A percentile compares a stretch with the other conserved stretches of the same genome.
phyloP scores from a whole-genome alignment of 2,888 invertebrate species.

The Ormia ochracea region DNA sequence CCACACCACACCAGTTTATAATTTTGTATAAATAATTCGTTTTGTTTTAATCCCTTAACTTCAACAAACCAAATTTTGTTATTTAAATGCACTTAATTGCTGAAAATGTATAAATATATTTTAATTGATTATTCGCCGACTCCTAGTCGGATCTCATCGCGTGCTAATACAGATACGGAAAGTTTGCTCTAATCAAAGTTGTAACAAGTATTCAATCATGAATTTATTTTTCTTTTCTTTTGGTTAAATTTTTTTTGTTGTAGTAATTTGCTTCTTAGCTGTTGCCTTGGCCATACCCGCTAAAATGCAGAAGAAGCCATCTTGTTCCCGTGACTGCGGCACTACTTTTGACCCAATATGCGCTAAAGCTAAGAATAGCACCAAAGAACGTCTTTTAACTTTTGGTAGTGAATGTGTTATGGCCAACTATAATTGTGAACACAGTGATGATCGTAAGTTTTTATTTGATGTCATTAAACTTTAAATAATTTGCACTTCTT shows the following conservation, averaged over 20 bases:
- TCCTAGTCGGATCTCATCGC: too few species aligned
- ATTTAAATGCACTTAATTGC: too few species aligned
- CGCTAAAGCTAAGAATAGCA: constrained; percentile 70
- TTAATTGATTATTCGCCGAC: too few species aligned
- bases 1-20: too few species aligned
- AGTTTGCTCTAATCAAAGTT: too few species aligned
- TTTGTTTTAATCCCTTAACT: too few species aligned
- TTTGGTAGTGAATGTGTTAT: constrained; percentile 75
- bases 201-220: background rate
- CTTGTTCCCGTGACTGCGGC: constrained; percentile 68
- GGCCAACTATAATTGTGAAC: constrained; percentile 75
- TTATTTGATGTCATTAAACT: background rate
- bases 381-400: constrained; percentile 72
- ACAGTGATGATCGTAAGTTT: constrained; percentile 72
- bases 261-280: constrained; percentile 69
- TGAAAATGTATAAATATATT: too few species aligned
- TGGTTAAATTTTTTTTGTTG: constrained; percentile 5
- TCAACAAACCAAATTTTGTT: too few species aligned
- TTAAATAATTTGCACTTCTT: constrained; percentile 14
- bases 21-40: too few species aligned
- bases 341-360: constrained; percentile 72
- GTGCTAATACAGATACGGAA: too few species aligned
- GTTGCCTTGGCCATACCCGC: constrained; percentile 69
- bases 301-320: constrained; percentile 66
- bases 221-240: background rate